Evolutionary conservation across 2,888 invertebrate species (phyloP).

Genomic region (Boloria euphrosyne): DNA sequence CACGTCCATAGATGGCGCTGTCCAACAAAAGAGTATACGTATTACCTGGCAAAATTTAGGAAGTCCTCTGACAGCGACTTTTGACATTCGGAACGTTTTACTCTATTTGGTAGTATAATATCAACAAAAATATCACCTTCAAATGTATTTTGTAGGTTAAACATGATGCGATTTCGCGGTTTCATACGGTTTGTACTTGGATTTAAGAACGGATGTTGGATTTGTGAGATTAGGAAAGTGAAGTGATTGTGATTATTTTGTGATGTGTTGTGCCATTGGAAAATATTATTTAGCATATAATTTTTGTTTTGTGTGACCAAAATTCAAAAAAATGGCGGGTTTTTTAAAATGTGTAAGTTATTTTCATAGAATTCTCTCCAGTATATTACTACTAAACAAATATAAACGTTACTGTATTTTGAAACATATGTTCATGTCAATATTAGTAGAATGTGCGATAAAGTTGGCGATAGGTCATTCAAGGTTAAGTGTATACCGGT

Average conservation of each 20-base stretch:
- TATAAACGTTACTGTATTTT: neutral
- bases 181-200: conserved; percentile 60
- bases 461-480: conserved; percentile 69
- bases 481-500: conserved; percentile 76
- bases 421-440: neutral
- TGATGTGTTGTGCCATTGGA: conserved; percentile 43
- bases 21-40: conserved; percentile 44
- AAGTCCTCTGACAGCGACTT: conserved; percentile 43
- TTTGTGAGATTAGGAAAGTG: conserved; percentile 48
- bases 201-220: conserved; percentile 54
- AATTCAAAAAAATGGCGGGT: conserved; percentile 38
- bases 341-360: conserved; percentile 43
- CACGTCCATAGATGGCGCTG: conserved; percentile 66
- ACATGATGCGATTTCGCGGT: conserved; percentile 75
- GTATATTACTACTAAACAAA: neutral
- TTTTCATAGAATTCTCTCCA: conserved; percentile 1
- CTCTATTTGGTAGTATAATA: conserved; percentile 61
- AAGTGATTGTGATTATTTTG: conserved; percentile 45
- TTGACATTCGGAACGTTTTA: conserved; percentile 45
- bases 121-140: conserved; percentile 83
- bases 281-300: conserved; percentile 22
- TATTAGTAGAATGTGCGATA: conserved; percentile 32
- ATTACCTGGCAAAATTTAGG: conserved; percentile 64
- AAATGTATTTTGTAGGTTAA: conserved; percentile 82
- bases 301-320: conserved; percentile 35